Percentiles rank a stretch among this genome's conserved stretches.
Evolutionary conservation across 1,140 invertebrate species (phyloP).

Genomic region (Trichonephila inaurata): DNA sequence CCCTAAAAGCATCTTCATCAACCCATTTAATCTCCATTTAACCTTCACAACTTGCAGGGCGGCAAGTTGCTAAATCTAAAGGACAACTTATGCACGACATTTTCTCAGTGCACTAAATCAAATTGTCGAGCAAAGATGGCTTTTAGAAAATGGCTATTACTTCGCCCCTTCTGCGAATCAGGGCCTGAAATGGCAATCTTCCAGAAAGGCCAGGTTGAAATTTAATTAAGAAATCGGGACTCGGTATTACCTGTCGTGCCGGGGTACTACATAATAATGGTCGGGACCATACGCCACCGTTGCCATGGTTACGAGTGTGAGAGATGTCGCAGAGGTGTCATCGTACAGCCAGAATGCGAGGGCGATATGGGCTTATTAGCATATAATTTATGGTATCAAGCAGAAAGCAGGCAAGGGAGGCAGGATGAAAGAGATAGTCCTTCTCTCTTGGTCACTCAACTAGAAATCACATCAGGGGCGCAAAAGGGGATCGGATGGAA

Average conservation of each 20-base stretch:
- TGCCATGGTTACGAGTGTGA: constrained; percentile 52
- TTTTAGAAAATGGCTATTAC: constrained; percentile 41
- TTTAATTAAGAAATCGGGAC: constrained; percentile 73
- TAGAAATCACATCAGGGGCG: constrained; percentile 23
- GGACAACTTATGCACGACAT: constrained; percentile 9
- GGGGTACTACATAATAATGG: constrained; percentile 49
- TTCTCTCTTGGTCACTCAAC: constrained; percentile 37
- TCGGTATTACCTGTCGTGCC: constrained; percentile 52
- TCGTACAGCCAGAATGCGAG: not conserved
- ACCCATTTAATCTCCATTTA: constrained; percentile 12
- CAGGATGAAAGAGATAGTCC: constrained; percentile 1
- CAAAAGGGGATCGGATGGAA: not conserved
- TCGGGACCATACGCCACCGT: not conserved
- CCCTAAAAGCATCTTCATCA: not conserved
- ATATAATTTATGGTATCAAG: constrained; percentile 68
- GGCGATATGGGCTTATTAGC: constrained; percentile 66
- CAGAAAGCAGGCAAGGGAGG: not conserved
- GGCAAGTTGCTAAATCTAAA: not conserved
- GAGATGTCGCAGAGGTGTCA: constrained; percentile 57
- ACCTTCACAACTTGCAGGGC: not conserved
- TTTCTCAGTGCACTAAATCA: not conserved
- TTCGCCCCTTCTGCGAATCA: constrained; percentile 2
- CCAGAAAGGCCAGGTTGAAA: constrained; percentile 53
- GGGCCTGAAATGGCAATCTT: constrained; percentile 61
- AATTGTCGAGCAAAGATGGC: constrained; percentile 30